Percentiles rank a stretch among this genome's conserved stretches.
phyloP scores from a whole-genome alignment of 2,797 vertebrate genomes.

The Morelia viridis region DNA sequence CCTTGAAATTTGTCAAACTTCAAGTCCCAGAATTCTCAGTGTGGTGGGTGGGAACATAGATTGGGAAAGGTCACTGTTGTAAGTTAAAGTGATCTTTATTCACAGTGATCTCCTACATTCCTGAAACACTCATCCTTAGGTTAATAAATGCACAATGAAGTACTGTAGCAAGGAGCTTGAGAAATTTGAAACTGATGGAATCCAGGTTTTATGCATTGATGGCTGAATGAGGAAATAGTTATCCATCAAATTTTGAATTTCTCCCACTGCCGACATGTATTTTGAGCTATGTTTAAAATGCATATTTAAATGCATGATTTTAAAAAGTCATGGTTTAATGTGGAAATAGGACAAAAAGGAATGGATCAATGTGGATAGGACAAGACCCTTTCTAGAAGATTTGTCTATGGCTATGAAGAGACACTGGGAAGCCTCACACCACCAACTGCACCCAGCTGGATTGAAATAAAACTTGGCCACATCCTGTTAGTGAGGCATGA shows the following conservation, averaged over 20 bases:
- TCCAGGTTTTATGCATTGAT: neutral
- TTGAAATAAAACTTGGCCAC: slow-evolving; percentile 37
- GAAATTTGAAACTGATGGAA: neutral
- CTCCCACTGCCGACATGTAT: neutral
- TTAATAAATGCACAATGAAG: neutral
- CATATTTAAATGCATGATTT: neutral
- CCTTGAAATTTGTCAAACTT: neutral
- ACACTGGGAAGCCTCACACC: neutral
- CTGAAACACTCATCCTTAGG: neutral
- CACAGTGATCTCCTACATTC: neutral
- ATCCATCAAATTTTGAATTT: neutral
- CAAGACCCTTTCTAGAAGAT: neutral
- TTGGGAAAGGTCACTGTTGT: neutral
- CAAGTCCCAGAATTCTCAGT: neutral
- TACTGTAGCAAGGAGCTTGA: neutral
- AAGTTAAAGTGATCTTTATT: neutral
- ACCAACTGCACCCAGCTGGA: neutral
- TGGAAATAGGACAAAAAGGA: neutral
- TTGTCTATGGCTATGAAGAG: neutral
- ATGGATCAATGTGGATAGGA: neutral
- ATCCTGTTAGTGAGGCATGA: slow-evolving; percentile 39
- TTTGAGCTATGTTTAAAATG: neutral
- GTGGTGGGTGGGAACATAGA: neutral
- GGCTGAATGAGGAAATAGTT: neutral
- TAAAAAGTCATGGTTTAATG: neutral